phyloP scores from a whole-genome alignment of 2,113 vertebrate species.

The Erpornis zantholeuca region DNA sequence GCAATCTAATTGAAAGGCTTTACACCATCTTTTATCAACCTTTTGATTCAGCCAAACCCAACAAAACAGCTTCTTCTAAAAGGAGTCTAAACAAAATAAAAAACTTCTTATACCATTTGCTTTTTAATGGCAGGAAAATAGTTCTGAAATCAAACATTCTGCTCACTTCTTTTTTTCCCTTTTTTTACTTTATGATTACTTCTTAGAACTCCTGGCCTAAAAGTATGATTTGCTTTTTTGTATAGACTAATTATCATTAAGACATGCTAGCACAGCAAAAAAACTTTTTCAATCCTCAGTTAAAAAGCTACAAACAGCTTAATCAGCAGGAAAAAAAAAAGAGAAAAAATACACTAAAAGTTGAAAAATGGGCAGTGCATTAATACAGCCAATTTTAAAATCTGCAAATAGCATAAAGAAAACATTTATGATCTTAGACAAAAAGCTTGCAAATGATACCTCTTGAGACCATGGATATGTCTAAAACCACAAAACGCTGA shows the following conservation, averaged over 20 bases:
- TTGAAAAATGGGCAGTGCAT: background rate
- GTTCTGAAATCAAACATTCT: background rate
- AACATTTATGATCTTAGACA: background rate
- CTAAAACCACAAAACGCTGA: background rate
- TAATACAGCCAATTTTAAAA: background rate
- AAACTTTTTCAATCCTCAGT: background rate
- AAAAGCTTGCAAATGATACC: background rate
- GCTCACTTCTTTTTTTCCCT: background rate
- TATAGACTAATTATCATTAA: background rate
- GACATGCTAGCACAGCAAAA: background rate
- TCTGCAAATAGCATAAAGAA: background rate
- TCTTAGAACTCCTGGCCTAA: background rate
- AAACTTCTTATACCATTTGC: background rate
- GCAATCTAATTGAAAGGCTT: constrained; percentile 23
- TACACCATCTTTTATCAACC: background rate
- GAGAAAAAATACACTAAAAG: background rate
- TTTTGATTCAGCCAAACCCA: background rate
- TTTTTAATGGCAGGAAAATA: background rate
- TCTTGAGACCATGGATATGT: background rate
- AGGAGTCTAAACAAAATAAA: background rate
- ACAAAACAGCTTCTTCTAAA: background rate
- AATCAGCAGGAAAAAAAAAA: background rate
- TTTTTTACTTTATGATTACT: background rate
- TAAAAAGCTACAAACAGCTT: background rate
- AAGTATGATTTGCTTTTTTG: background rate